Base-by-base conservation (phyloP, 2,888 invertebrate species). In the Ischnura elegans region DNA sequence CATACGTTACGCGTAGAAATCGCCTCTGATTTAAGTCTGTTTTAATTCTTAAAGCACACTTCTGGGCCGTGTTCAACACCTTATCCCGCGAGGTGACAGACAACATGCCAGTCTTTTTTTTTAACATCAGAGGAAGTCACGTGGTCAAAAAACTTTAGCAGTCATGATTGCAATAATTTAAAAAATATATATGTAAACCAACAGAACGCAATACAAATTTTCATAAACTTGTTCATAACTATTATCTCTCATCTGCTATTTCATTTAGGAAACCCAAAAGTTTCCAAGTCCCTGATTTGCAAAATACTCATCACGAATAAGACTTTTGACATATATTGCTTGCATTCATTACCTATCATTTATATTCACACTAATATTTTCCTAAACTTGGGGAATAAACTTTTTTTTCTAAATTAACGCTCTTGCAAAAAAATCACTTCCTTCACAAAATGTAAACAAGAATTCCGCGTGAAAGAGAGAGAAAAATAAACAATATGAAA, bases 201-300 rank as follows among this genome's bases (percentile, higher is more conserved):
- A 90, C 90, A 90, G 90, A 90, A 90, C 90, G 90, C 43, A 90
- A 90, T 90, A 90, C 90, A 90, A 90, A 90, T 90, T 90, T 90
- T 90, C 90, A 90, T 90, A 66, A 90, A 90, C 90, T 61, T 90
- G 90, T 61, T 61, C 90, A 66, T 43, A 90, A 90, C 90, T 90
- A 90, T 90, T 90, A 90, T 90, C 90, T 90, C 66, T 90, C 90
- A 66, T 90, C 43, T 66, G 61, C 61, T 61, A 61, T 61, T 61
- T 61, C 61, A 61, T 90, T 90, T 43, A 55, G 90, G 90, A 90
- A 90, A 90, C 90, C 43, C 90, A 90, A 90, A 90, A 42, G 90
- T 90, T 90, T 90, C 90, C 90, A 90, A 90, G 61, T 90, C 90
- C 90, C 90, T 90, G 90, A 90, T 90, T 90, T 90, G 90, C 90